Evolutionary conservation across 2,888 invertebrate genomes (phyloP), one percentile per base, ranked within the genome.

Genomic region (Meandrusa payeni): DNA sequence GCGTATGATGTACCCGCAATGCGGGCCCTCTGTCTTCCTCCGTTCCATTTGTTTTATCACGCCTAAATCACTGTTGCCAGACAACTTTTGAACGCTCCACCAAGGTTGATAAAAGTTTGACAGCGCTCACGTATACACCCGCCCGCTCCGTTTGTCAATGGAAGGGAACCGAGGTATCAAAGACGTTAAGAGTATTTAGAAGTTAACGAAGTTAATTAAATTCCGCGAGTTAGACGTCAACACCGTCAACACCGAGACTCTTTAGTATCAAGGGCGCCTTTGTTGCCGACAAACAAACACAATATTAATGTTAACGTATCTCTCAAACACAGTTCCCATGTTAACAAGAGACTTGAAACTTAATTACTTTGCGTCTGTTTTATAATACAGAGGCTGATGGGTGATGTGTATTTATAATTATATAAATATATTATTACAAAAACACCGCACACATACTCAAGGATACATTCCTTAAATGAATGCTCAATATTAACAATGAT

Each of bases 171-270:
- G 75, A 76, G 73, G 76, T 85, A 85, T 82, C 83, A 81, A 81
- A 86, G 82, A 85, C 78, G 82, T 81, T 81, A 83, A 83, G 86
- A 85, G 83, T 85, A 78, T 87, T 86, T 85, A 79, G 82, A 82
- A 87, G 81, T 85, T 86, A 82, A 80, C 79, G 78, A 85, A 85
- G 81, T 86, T 87, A 87, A 87, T 87, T 87, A 86, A 86, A 87
- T 85, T 83, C 72, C 63, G 67, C 66, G 74, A 81, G 76, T 82
- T 78, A 76, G 78, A 74, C 73, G 76, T 76, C 74, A 72, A 69
- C 80, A 69, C 65, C 73, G 76, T 76, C 74, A 72, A 69, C 80
- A 69, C 65, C 66, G 71, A 64, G 71, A 71, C 74, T 82, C 76
- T 75, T 76, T 71, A 78, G 78, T 74, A 76, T 73, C 78, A 82